Conservation (phyloP, 2,113 vertebrate species). For the Dolichallabes microphthalmus region DNA sequence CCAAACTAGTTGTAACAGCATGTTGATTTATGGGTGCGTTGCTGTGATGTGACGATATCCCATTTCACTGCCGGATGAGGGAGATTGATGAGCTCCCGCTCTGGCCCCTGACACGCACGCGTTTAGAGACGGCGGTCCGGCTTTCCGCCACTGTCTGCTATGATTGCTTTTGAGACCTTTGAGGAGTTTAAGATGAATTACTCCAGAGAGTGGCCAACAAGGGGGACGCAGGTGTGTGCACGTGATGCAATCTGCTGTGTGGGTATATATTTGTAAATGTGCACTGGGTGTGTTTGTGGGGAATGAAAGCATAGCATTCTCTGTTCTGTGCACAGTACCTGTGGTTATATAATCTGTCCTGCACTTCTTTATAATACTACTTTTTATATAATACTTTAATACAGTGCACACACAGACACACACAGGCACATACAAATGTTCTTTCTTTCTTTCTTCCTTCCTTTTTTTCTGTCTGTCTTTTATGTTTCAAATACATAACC, state of each 20-base stretch:
- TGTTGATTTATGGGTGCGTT: slow-evolving; percentile 31
- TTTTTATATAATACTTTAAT: background rate
- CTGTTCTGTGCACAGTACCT: slow-evolving; percentile 4
- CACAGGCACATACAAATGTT: background rate
- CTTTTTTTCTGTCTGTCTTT: background rate
- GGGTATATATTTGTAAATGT: slow-evolving; percentile 14
- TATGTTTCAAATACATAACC: background rate
- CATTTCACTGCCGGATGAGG: slow-evolving; percentile 42
- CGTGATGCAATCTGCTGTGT: slow-evolving; percentile 13
- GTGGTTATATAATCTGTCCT: background rate
- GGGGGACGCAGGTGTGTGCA: slow-evolving; percentile 10
- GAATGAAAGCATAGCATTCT: background rate
- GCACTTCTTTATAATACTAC: background rate
- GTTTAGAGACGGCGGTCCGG: slow-evolving; percentile 47
- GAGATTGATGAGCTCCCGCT: slow-evolving; percentile 51
- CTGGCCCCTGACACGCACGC: slow-evolving; percentile 42
- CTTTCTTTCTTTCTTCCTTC: background rate
- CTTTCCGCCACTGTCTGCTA: slow-evolving; percentile 37
- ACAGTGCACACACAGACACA: background rate
- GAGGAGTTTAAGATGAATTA: slow-evolving; percentile 52
- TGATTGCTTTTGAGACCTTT: slow-evolving; percentile 46
- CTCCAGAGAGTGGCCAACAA: slow-evolving; percentile 35
- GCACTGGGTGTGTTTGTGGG: background rate
- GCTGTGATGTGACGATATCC: slow-evolving; percentile 43
- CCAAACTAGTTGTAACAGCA: slow-evolving; percentile 27